Base-by-base conservation (phyloP, 2,113 vertebrate genomes). In the Podarcis raffonei region DNA sequence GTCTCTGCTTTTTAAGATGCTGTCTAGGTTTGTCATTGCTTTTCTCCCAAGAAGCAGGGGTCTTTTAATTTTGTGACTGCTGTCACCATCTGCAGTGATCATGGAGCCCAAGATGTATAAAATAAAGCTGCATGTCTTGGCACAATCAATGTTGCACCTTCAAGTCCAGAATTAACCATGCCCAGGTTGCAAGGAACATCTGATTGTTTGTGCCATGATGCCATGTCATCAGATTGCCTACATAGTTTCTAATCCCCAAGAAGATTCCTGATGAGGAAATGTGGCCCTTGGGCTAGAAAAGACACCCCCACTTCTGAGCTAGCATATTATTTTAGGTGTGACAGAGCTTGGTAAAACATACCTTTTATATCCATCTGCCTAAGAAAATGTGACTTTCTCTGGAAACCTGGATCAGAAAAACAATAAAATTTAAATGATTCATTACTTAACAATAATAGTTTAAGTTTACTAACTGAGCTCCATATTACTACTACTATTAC, bases 401-500 rank as follows among this genome's bases (percentile, higher is more conserved):
- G 48, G 25, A 39, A 39, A 30, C 39, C n/a, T 35, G 18, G 39
- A 53, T 59, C 6, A 65, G 62, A 18, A n/a, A 25, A n/a, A 25
- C 35, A 79, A 78, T 84, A 53, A 84, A 79, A 81, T 66, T 35
- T 15, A 35, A 83, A 66, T 5, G 1, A 35, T 8, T 48, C n/a
- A 81, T 74, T 65, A 13, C 74, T 78, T 75, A 76, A 76, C 37
- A 86, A 85, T 65, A 75, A 23, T n/a, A 37, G 66, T 15, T 74
- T 57, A 68, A 65, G 5, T 32, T 78, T n/a, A 86, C 76, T 66
- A 86, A n/a, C 32, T 5, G 9, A 57, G 35, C 66, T 6, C 4
- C 69, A 91, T 86, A 53, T 90, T 66, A 25, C 88, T 96, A 83
- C 94, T 95, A 91, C 91, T 86, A 93, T 1, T 59, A 57, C 20